Base-by-base conservation (phyloP, 2,113 vertebrate genomes). In the Osmerus mordax region DNA sequence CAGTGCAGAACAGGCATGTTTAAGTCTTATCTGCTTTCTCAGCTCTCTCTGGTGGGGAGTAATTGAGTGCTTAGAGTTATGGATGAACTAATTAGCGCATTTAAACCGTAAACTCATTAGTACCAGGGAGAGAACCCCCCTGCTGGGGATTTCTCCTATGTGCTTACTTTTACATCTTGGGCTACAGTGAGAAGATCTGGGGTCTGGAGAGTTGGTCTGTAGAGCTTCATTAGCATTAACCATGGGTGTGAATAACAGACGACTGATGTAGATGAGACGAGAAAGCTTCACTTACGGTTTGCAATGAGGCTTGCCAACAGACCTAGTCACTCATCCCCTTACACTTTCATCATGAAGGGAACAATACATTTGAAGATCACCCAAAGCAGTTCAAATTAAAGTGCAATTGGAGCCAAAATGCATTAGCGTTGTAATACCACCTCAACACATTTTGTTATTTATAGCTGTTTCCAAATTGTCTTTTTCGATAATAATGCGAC, bases 21-120 rank as follows among this genome's bases (percentile, higher is more conserved):
- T 91, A 91, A 91, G 90, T 91, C 90, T 89, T 90, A 91, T 91
- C 89, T 81, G 77, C 87, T 90, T 87, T 82, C 84, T 91, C 76
- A 83, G 85, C 83, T 70, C 80, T 88, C 84, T 76, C 79, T 87
- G 79, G 78, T 89, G 85, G 72, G 86, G 89, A 91, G 90, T 90
- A 92, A 93, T 91, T 91, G 89, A 91, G 88, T 90, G 89, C 90
- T 92, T 89, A 90, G 89, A 87, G 90, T 93, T 91, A 89, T 91
- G 89, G 92, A 91, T 93, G 91, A 91, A 90, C 89, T 92, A 91
- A 92, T 93, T 92, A 92, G 88, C 47, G 62, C 85, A 84, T 67
- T 85, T 87, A 91, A 89, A 89, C 89, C 88, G 89, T 84, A 77
- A 84, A 84, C 91, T 92, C 91, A 91, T 92, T 92, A 92, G 89